Evolutionary conservation across 35 echinoderm and acorn worm genomes (phyloP).

Genomic region (Heliocidaris tuberculata): DNA sequence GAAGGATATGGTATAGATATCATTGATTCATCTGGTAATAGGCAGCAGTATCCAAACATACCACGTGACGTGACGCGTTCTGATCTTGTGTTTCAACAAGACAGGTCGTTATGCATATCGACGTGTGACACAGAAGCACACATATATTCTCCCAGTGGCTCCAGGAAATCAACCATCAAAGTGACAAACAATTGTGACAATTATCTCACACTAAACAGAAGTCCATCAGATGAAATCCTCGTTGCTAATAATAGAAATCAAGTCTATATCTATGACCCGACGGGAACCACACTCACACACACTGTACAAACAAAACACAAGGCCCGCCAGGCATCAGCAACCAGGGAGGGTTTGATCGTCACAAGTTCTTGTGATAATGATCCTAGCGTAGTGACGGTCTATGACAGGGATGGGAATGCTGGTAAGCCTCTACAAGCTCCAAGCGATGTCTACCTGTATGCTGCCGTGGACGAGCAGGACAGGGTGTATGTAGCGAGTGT

Average conservation of each 20-base stretch:
- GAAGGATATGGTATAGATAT: neutral
- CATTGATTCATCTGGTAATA: neutral
- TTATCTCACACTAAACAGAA: no score
- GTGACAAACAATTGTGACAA: no score
- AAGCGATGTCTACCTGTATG: neutral
- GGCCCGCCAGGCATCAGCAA: neutral
- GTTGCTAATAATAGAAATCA: neutral
- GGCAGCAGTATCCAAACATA: neutral
- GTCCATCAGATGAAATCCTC: conserved; percentile 6
- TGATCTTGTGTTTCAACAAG: neutral
- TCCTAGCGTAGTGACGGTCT: conserved; percentile 35
- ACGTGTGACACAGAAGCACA: no score
- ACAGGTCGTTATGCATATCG: neutral
- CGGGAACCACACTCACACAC: neutral
- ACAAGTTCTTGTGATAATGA: neutral
- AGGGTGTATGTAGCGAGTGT: conserved; percentile 38
- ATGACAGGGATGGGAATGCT: conserved; percentile 34
- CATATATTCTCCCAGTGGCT: no score
- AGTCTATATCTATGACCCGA: conserved; percentile 26
- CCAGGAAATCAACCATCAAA: no score
- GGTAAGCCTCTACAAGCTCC: neutral
- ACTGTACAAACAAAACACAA: neutral
- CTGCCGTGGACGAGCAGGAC: conserved; percentile 10
- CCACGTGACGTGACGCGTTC: neutral
- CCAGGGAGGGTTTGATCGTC: neutral